Evolutionary conservation across 2,113 vertebrate genomes (phyloP), one percentile per base, ranked within the genome.

Genomic region (Paratilapia polleni): DNA sequence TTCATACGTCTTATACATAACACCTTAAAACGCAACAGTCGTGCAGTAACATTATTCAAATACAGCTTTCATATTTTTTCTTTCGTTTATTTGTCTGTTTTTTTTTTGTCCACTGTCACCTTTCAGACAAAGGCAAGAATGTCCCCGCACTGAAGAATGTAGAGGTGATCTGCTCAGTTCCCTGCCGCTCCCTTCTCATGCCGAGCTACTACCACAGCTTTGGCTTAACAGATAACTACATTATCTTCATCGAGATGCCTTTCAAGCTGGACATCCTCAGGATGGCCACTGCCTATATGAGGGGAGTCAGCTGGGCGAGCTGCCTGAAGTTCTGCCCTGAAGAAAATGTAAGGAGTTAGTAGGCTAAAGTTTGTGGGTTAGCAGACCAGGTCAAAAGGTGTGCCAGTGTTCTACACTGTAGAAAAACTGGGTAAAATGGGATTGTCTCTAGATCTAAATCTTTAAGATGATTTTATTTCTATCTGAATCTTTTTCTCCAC

Each of bases 131-230:
- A 64, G 63, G 64, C 34, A 95, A 94, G 78, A 80, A 87, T 26
- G 94, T 76, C 66, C 89, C 91, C 3, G 90, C 87, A 14, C 85
- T 97, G 92, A 97, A 97, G 84, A 96, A 95, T 6, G 22, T 90
- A 1, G 97, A 98, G 93, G 96, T 97, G 58, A 9, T 98, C 26
- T 97, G 96, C 86, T 95, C 97, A 2, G 54, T 99, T 57, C 95
- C 97, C 41, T 97, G 97, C 77, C 95, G 80, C 38, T 97, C 97
- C 3, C 93, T 98, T 62, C 95, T 99, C 56, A 95, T 94, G 2
- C 98, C 98, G 17, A 98, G 97, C 95, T 99, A 98, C 93, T 98
- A 97, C 88, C 98, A 99, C 90, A 99, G 98, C 94, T 99, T 99
- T 34, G 97, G 98, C 36, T 88, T 99, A 89, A 97, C 97, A 0